These are phyloP conservation scores for Oasisia sp. DNA, from an alignment of 2,888 invertebrate genomes.

Conservation along the genomic window DNA sequence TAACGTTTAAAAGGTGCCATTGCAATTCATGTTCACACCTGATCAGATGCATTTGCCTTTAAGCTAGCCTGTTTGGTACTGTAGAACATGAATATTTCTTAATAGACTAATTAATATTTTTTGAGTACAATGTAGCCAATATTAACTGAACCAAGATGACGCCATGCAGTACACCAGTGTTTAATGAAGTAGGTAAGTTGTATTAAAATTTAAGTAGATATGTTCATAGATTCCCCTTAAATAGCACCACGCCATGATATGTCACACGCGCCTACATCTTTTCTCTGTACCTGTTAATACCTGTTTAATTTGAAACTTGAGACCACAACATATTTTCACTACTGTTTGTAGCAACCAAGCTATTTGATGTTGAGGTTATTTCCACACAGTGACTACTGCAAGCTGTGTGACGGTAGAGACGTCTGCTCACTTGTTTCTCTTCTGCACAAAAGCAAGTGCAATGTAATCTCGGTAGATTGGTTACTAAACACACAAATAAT, in stretches of 20 bases:
- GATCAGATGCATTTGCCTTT: no score
- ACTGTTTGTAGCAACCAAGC: background rate
- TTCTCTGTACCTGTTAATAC: background rate
- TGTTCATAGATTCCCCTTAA: background rate
- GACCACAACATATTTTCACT: background rate
- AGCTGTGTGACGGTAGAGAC: background rate
- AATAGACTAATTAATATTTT: no score
- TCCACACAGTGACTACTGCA: background rate
- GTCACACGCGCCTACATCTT: background rate
- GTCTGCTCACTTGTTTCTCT: background rate
- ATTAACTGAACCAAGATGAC: background rate
- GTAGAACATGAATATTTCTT: no score
- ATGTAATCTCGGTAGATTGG: background rate
- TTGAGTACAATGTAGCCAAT: no score
- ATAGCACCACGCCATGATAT: background rate
- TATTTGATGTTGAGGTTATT: background rate
- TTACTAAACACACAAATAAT: background rate
- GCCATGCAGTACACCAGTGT: background rate
- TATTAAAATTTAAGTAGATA: background rate
- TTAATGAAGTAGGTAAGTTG: background rate
- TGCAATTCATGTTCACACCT: no score
- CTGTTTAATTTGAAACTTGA: slow-evolving; percentile 13
- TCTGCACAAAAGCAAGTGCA: background rate
- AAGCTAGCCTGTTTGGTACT: no score
- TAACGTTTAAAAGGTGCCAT: no score